Evolutionary conservation across 2,888 invertebrate species (phyloP), one percentile per base, ranked within the genome.

Genomic region (Leptopilina myrica): DNA sequence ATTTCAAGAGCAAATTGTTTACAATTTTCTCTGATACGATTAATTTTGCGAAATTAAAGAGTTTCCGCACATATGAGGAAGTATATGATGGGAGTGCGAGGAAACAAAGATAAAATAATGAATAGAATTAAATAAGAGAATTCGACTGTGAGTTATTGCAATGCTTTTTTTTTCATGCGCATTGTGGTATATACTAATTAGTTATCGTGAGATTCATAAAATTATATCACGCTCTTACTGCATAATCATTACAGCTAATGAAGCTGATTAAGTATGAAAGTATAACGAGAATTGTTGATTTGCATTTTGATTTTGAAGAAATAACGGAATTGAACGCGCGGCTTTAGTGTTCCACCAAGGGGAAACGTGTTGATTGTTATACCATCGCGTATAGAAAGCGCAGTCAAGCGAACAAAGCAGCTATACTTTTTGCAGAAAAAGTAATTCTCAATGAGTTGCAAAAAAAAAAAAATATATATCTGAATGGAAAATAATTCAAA

Each of bases 251-350:
- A 59, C 56, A 73, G 56, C 56, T 73, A 59, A 73, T 73, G 73
- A 73, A 73, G 73, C 40, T 73, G 40, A 73, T 59, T 73, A 73
- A n/a, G 9, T 73, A 33, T 53, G 33, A 33, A 49, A 49, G 49
- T 49, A 49, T 56, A 59, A 56, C 11, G 33, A 73, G 73, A 73
- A 40, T 40, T 73, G 56, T 33, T 33, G 56, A 73, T 73, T 59
- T 73, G 15, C 73, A 56, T 73, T 73, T 59, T 73, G 73, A 73
- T 73, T 73, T 73, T 49, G 40, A 59, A 73, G 73, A 73, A 43
- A 73, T 73, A 56, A 73, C 73, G 73, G 73, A 73, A 15, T 59
- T 53, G 49, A n/a, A n/a, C 7, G 8, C 7, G 43, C 8, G 33
- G 14, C 40, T 73, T 53, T 62, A 11, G 33, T 40, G 73, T 56